Evolutionary conservation across 2,113 vertebrate species (phyloP).

Genomic region (Capreolus pygargus): DNA sequence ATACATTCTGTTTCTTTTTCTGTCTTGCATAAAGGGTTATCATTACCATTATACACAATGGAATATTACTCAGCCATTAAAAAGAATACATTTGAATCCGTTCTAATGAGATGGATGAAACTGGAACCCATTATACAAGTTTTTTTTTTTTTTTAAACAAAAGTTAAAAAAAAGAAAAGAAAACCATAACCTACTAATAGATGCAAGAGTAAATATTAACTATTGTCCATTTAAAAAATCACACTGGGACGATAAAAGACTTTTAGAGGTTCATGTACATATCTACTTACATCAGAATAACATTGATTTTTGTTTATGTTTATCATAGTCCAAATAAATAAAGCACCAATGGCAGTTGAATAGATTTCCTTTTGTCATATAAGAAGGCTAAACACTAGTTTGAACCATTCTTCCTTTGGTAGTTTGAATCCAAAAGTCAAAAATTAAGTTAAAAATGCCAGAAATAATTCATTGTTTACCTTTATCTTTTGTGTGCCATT

Average conservation of each 20-base stretch:
- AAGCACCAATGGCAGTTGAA: neutral
- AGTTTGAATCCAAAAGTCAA: neutral
- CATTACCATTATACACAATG: no score
- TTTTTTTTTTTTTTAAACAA: neutral
- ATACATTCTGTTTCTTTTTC: no score
- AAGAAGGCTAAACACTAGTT: neutral
- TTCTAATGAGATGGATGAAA: no score
- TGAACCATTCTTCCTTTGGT: neutral
- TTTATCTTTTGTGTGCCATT: slow-evolving; percentile 19
- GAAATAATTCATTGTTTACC: slow-evolving; percentile 37
- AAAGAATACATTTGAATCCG: no score
- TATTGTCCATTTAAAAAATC: neutral
- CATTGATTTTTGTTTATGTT: neutral
- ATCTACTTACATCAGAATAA: neutral
- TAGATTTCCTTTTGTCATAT: neutral
- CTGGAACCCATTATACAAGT: no score
- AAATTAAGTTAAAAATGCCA: slow-evolving; percentile 43
- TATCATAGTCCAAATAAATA: neutral
- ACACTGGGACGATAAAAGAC: neutral
- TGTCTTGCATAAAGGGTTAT: no score
- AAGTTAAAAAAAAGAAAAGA: neutral
- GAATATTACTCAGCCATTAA: no score
- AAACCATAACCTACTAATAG: neutral
- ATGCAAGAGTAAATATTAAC: neutral
- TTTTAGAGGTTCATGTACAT: neutral